phyloP scores from a whole-genome alignment of 2,888 invertebrate species.

The Watsonalla binaria region DNA sequence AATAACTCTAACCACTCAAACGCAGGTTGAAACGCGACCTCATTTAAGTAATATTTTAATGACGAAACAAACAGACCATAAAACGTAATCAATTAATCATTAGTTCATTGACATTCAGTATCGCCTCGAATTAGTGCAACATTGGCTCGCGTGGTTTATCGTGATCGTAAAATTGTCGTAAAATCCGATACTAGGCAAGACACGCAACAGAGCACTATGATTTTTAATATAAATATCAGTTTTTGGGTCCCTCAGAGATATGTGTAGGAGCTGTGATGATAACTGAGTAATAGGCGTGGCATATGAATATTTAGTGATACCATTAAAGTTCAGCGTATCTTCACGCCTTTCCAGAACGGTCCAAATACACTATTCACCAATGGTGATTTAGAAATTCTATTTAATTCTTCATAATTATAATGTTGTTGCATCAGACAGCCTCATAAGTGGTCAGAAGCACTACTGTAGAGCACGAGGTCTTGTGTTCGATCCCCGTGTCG shows the following conservation, averaged over 20 bases:
- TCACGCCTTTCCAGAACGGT: no score
- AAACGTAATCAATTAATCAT: conserved; percentile 25
- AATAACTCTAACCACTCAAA: conserved; percentile 1
- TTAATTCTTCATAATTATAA: no score
- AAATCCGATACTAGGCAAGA: conserved; percentile 47
- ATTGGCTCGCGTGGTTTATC: conserved; percentile 43
- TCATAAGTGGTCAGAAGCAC: no score
- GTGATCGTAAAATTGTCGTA: conserved; percentile 56
- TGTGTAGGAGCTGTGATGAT: background rate
- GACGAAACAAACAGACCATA: conserved; percentile 25
- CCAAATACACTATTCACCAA: no score
- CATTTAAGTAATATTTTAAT: conserved; percentile 15
- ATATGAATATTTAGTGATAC: no score
- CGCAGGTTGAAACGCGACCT: conserved; percentile 14
- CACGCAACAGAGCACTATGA: conserved; percentile 12
- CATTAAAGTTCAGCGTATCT: no score
- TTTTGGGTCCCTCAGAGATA: background rate
- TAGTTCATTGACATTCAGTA: conserved; percentile 51
- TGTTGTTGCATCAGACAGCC: no score
- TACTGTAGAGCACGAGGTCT: no score
- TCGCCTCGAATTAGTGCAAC: conserved; percentile 48
- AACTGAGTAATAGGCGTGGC: background rate
- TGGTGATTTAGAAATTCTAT: no score
- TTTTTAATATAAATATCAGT: background rate
- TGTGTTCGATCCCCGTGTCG: no score